Evolutionary conservation across 2,797 vertebrate species (phyloP).

Genomic region (Aselliscus stoliczkanus): DNA sequence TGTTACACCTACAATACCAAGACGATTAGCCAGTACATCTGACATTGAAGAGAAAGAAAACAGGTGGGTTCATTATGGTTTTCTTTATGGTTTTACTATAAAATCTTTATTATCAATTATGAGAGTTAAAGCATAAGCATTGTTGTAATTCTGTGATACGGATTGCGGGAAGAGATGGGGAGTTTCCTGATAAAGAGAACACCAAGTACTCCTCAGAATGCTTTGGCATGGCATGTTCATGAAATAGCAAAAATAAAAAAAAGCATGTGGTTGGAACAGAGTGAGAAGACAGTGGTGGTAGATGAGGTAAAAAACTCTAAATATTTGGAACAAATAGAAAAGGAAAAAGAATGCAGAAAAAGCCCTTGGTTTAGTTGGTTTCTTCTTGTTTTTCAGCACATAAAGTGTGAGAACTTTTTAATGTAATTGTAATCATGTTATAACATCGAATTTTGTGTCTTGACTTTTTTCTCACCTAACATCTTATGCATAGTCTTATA

Average conservation of each 20-base stretch:
- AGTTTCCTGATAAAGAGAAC: background rate
- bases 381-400: background rate
- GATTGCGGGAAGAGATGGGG: background rate
- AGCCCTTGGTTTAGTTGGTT: background rate
- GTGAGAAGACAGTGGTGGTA: background rate
- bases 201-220: background rate
- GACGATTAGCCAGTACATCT: conserved; percentile 94
- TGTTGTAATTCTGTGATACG: background rate
- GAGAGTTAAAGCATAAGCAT: background rate
- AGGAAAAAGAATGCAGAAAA: background rate
- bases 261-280: background rate
- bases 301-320: background rate
- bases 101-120: background rate
- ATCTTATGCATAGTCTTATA: background rate
- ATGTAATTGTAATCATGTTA: background rate
- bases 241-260: background rate
- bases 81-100: background rate
- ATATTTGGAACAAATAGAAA: background rate
- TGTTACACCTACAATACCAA: conserved; percentile 95
- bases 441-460: background rate
- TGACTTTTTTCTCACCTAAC: background rate
- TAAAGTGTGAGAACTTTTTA: conserved; percentile 1
- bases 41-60: conserved; percentile 99
- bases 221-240: background rate
- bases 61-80: conserved; percentile 83